phyloP scores from a whole-genome alignment of 2,797 vertebrate species.

The Platalea minor region DNA sequence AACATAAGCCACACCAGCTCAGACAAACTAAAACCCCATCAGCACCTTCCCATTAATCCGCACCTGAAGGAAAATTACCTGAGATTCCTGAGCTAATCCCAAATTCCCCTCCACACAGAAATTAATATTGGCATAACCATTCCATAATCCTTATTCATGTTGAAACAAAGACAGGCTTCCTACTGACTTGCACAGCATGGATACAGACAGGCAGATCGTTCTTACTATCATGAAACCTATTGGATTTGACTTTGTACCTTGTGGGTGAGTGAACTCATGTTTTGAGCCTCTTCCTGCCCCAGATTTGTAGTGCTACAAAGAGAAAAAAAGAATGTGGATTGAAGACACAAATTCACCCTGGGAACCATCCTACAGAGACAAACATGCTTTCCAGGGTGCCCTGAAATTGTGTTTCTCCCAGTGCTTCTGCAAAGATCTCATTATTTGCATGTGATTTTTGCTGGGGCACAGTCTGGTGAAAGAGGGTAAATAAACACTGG shows the following conservation, averaged over 20 bases:
- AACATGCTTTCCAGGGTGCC: neutral
- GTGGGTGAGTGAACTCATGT: neutral
- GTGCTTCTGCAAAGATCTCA: neutral
- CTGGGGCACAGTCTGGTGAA: neutral
- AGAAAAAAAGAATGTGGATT: slow-evolving; percentile 30
- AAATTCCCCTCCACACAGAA: neutral
- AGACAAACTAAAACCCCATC: slow-evolving; percentile 2
- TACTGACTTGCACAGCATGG: neutral
- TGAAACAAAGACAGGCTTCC: slow-evolving; percentile 41
- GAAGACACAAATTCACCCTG: neutral
- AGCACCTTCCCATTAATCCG: slow-evolving; percentile 13
- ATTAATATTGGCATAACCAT: neutral
- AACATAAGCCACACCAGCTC: neutral
- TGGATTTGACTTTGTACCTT: slow-evolving; percentile 53
- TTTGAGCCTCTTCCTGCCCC: slow-evolving; percentile 23
- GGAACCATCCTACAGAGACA: neutral
- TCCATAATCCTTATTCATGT: slow-evolving; percentile 16
- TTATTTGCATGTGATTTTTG: neutral
- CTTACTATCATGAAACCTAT: neutral
- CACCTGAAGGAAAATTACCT: slow-evolving; percentile 17
- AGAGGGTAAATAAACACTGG: neutral
- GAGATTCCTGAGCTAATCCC: slow-evolving; percentile 5
- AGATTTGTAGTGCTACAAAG: slow-evolving; percentile 58
- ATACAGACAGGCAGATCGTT: neutral
- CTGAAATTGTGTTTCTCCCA: neutral